Conservation (phyloP, 2,113 vertebrate genomes). For the Hoplias malabaricus region DNA sequence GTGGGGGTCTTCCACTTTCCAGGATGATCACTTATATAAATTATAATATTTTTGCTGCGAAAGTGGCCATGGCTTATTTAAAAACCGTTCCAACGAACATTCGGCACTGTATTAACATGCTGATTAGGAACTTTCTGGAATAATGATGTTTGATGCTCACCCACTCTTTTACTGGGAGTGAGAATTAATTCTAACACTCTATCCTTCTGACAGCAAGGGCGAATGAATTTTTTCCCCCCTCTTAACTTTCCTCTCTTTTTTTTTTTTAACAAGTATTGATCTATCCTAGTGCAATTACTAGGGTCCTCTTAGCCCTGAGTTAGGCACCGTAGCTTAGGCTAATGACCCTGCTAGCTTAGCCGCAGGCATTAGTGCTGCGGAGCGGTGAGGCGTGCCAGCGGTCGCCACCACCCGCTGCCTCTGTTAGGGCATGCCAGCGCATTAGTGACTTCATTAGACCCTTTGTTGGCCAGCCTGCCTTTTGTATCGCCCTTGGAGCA, state of each 20-base stretch:
- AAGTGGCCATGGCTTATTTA: conserved; percentile 68
- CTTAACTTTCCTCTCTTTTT: conserved; percentile 34
- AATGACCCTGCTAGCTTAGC: conserved; percentile 58
- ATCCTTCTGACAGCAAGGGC: conserved; percentile 45
- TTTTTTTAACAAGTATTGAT: conserved; percentile 63
- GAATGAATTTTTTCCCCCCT: conserved; percentile 37
- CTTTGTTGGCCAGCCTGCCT: conserved; percentile 69
- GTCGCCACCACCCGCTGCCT: conserved; percentile 62
- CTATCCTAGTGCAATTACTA: conserved; percentile 52
- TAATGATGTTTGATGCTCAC: conserved; percentile 67
- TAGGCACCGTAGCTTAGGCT: conserved; percentile 59
- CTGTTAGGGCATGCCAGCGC: conserved; percentile 70
- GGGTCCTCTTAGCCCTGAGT: conserved; percentile 49
- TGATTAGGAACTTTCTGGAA: conserved; percentile 69
- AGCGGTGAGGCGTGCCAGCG: conserved; percentile 66
- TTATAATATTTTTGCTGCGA: conserved; percentile 68
- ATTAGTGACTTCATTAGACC: conserved; percentile 76
- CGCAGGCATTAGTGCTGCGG: conserved; percentile 49
- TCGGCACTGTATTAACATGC: conserved; percentile 70
- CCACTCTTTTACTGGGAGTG: conserved; percentile 44
- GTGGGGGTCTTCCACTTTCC: conserved; percentile 62
- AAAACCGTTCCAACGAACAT: conserved; percentile 60
- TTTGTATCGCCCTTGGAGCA: conserved; percentile 73
- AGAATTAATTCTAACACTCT: conserved; percentile 57
- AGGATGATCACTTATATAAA: conserved; percentile 72